Evolutionary conservation across 2,797 vertebrate genomes (phyloP), one percentile per base, ranked within the genome.

Genomic region (Pampus argenteus): DNA sequence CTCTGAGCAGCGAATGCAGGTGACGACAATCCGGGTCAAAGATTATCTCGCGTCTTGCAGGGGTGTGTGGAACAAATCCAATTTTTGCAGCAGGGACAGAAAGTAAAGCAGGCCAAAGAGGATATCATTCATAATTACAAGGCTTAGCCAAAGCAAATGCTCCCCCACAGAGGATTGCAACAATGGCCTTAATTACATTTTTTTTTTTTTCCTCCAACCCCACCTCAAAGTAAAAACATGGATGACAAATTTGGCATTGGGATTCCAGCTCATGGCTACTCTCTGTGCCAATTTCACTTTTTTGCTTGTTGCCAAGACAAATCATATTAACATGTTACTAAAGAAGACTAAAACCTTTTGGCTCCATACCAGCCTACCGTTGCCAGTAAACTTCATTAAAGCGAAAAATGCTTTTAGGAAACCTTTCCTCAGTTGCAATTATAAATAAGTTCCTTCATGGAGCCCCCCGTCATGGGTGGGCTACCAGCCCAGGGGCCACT

Each of bases 401-500:
- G 86, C 65, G 20, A 87, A 89, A 90, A 91, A 92, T 85, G 90
- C 89, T 93, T 94, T 92, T 91, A 94, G 88, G 85, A 92, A 93
- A 93, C 91, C 88, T 90, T 90, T 93, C 72, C 91, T 91, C 88
- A 79, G 83, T 90, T 79, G 86, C 90, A 92, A 93, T 95, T 93
- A 94, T 92, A 94, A 94, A 94, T 94, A 93, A 90, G 93, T 91
- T 92, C 92, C 93, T 94, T 94, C 84, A 92, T 89, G 77, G 81
- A 88, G 80, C 82, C 59, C 74, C 77, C 79, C 92, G 66, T 91
- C 93, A 94, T 94, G 95, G 95, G 94, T 95, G 95, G 94, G 91
- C 94, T 85, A 66, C 82, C 82, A 86, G 86, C 89, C 88, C 83
- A 86, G 88, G 90, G 92, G 88, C 88, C 91, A 91, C 91, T 94